These are phyloP conservation scores for Arvicanthis niloticus DNA, from an alignment of 2,113 vertebrate genomes.

Conservation along the genomic window DNA sequence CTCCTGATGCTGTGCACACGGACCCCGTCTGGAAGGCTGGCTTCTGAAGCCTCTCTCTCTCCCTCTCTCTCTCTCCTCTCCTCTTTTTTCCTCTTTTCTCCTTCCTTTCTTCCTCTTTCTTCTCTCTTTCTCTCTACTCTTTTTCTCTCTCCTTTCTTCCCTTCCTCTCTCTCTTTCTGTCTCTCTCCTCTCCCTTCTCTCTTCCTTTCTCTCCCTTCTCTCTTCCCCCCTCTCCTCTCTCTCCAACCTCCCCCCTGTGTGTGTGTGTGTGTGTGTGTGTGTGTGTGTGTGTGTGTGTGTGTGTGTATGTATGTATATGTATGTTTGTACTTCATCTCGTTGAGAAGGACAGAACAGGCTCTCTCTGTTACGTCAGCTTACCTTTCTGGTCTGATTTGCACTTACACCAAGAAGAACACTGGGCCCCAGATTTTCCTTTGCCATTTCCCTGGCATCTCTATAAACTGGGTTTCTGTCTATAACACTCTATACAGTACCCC, in stretches of 20 bases:
- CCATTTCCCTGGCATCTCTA: conserved; percentile 53
- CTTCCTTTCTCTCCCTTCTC: background rate
- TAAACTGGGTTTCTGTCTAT: conserved; percentile 52
- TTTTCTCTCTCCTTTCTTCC: too few relatives aligned
- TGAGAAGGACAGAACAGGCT: background rate
- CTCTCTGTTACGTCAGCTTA: background rate
- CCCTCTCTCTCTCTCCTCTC: background rate
- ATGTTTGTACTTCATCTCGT: background rate
- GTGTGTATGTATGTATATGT: background rate
- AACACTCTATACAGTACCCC: conserved; percentile 56
- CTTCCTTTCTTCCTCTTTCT: fast-evolving
- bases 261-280: too few relatives aligned
- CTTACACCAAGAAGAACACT: background rate
- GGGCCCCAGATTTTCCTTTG: conserved; percentile 63
- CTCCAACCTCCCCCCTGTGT: too few relatives aligned
- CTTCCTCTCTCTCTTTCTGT: background rate
- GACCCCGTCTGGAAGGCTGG: conserved; percentile 54
- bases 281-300: background rate
- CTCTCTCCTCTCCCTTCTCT: background rate
- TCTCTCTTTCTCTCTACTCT: background rate
- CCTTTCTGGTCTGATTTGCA: background rate
- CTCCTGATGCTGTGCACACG: background rate
- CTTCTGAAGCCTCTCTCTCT: background rate
- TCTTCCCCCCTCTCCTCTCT: background rate
- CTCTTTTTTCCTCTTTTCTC: too few relatives aligned